Evolutionary conservation across 1,140 invertebrate genomes (phyloP), one percentile per base, ranked within the genome.

Genomic region (Periplaneta americana): DNA sequence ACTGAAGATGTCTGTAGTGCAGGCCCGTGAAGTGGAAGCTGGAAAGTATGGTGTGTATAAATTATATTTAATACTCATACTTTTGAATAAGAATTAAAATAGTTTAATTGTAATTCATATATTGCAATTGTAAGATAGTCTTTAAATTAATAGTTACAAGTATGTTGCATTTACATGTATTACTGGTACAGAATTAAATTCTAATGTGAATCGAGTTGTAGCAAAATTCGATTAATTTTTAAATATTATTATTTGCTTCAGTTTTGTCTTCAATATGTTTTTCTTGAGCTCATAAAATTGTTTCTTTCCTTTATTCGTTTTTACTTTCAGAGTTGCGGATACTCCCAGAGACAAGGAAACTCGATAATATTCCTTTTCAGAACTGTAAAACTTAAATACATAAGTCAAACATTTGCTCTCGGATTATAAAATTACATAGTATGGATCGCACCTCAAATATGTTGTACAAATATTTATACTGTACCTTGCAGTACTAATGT

Each of bases 1-100:
- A 88, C 83, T 94, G 13, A 90, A 88, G 86, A 92, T 91, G 17
- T 91, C 90, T 83, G 89, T 94, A 34, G 91, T 94, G 80, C 92
- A 94, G 88, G 90, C 91, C 22, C 86, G 87, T 83, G 88, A 93
- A 88, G 89, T 90, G 11, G 87, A 88, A 85, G 90, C 92, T 83
- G 92, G 92, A 80, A 88, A 88, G 83, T 93, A 88, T 87, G 90
- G 92, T 92, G 89, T 88, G 84, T 85, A n/a, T n/a, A n/a, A n/a
- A n/a, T n/a, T n/a, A n/a, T n/a, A n/a, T n/a, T n/a, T n/a, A n/a
- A n/a, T n/a, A n/a, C n/a, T n/a, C n/a, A n/a, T n/a, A n/a, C n/a
- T n/a, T n/a, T n/a, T n/a, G n/a, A n/a, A n/a, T n/a, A n/a, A n/a
- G n/a, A n/a, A n/a, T n/a, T n/a, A n/a, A n/a, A n/a, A n/a, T 39